Conservation (phyloP, 2,113 vertebrate species). For the Oryzias curvinotus region DNA sequence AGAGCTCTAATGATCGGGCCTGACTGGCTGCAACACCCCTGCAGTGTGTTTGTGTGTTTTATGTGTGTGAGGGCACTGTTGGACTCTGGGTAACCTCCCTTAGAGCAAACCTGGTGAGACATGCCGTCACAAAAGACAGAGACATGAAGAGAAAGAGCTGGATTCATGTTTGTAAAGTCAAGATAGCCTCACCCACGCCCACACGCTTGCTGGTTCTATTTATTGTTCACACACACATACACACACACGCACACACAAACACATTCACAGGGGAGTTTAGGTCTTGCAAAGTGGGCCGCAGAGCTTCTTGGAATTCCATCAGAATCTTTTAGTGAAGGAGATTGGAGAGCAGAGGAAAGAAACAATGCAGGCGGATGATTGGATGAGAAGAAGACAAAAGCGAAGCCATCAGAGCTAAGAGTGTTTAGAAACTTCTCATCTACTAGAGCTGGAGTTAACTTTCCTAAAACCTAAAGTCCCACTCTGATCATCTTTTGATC, state of each 20-base stretch:
- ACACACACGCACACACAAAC: conserved; percentile 11
- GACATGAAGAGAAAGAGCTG: conserved; percentile 30
- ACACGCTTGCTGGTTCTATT: conserved; percentile 24
- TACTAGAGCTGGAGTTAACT: background rate
- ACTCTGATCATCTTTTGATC: too few relatives aligned
- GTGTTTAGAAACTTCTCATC: conserved; percentile 20
- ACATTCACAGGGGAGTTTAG: conserved; percentile 49
- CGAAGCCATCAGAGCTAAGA: conserved; percentile 21
- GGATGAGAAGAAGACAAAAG: conserved; percentile 40
- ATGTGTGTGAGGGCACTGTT: conserved; percentile 16
- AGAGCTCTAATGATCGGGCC: conserved; percentile 41
- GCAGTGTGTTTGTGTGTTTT: conserved; percentile 5
- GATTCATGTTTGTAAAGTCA: conserved; percentile 45
- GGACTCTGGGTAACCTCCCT: conserved; percentile 46
- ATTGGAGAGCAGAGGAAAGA: conserved; percentile 49
- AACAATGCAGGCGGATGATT: conserved; percentile 50
- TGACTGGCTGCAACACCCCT: conserved; percentile 23
- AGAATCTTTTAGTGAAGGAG: conserved; percentile 54
- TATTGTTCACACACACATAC: conserved; percentile 7
- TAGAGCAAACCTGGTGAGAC: conserved; percentile 29
- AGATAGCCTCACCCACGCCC: conserved; percentile 50
- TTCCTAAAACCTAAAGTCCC: conserved; percentile 3
- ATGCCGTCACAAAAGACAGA: conserved; percentile 20
- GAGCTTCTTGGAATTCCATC: conserved; percentile 75
- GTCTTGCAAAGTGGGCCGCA: conserved; percentile 71